Conservation (phyloP, 2,113 vertebrate species). For the Theristicus caerulescens region DNA sequence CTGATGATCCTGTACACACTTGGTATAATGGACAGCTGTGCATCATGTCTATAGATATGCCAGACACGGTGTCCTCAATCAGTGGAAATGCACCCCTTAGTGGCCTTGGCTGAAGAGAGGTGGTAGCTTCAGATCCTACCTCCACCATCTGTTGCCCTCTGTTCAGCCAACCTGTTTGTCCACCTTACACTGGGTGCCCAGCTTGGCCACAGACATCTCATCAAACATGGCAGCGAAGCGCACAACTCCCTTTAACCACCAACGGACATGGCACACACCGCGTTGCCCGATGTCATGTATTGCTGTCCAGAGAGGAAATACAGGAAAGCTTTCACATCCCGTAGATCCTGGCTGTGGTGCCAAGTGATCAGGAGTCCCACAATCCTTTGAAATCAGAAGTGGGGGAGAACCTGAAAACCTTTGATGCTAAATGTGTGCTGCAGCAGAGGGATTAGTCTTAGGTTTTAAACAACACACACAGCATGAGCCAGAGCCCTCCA, state of each 20-base stretch:
- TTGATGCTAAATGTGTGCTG: background rate
- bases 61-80: background rate
- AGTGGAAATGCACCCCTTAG: background rate
- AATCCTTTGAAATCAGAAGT: background rate
- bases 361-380: background rate
- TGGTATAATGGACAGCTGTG: background rate
- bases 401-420: background rate
- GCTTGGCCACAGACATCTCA: fast-evolving
- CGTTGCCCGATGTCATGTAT: background rate
- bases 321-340: background rate
- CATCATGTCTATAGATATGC: background rate
- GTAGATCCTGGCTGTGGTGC: fast-evolving
- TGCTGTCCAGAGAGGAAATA: background rate
- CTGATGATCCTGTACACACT: background rate
- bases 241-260: background rate
- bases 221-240: background rate
- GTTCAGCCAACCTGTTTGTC: background rate
- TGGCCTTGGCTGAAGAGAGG: background rate
- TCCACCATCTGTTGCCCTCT: background rate
- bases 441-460: background rate
- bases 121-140: background rate
- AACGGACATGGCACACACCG: fast-evolving
- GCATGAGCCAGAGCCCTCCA: background rate
- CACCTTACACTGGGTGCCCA: background rate
- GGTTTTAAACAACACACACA: background rate